Percentiles rank a stretch among this genome's conserved stretches.
phyloP scores from a whole-genome alignment of 2,888 invertebrate genomes.

The Dryomyza anilis region DNA sequence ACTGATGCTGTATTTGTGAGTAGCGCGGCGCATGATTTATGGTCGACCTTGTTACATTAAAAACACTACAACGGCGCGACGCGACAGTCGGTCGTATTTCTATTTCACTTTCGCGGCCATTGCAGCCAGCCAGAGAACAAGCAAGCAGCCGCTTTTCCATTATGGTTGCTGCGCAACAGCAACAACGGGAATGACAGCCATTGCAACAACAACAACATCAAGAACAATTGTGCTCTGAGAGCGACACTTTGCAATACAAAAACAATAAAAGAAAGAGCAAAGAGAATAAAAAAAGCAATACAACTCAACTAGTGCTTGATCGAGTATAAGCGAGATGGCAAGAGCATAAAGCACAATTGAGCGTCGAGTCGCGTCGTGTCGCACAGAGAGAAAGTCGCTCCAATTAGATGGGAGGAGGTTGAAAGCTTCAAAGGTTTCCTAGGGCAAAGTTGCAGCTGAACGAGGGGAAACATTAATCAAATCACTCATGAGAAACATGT shows the following conservation, averaged over 20 bases:
- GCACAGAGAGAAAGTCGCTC: constrained; percentile 32
- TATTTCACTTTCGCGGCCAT: constrained; percentile 59
- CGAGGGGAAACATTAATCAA: constrained; percentile 11
- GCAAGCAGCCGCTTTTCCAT: constrained; percentile 37
- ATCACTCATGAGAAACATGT: constrained; percentile 10
- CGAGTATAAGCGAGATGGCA: constrained; percentile 5
- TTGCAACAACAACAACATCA: constrained; percentile 13
- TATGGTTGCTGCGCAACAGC: constrained; percentile 46
- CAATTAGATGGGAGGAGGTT: constrained; percentile 32
- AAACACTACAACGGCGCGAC: too few species aligned
- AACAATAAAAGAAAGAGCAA: too few species aligned
- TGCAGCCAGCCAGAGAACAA: constrained; percentile 30
- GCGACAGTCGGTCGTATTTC: constrained; percentile 60
- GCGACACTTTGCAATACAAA: too few species aligned
- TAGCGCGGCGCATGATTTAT: constrained; percentile 55
- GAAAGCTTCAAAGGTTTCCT: neutral
- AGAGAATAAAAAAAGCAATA: constrained; percentile 5
- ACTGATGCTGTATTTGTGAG: too few species aligned
- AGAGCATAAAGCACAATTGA: constrained; percentile 12
- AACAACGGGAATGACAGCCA: constrained; percentile 37
- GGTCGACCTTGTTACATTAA: constrained; percentile 62
- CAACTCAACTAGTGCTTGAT: neutral
- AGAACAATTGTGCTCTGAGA: neutral
- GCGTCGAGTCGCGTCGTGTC: too few species aligned
- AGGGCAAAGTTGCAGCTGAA: neutral